Evolutionary conservation across 1,140 invertebrate species (phyloP).

Genomic region (Teleogryllus occipitalis): DNA sequence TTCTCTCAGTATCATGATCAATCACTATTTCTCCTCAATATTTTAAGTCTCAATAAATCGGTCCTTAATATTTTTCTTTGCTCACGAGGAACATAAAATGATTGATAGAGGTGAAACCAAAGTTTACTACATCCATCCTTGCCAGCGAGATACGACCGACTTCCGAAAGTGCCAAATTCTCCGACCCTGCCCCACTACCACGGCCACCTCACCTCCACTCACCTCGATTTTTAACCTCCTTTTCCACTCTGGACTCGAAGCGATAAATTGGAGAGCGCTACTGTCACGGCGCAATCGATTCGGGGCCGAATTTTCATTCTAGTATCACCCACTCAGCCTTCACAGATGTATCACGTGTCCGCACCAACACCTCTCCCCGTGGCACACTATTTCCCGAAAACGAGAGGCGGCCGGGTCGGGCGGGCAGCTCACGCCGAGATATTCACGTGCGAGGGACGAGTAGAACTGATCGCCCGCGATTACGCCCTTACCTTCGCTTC

Average conservation of each 20-base stretch:
- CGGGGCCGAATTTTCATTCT: background rate
- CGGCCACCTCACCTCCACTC: background rate
- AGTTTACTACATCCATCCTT: background rate
- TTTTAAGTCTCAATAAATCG: too few species aligned
- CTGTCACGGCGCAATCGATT: background rate
- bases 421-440: too few species aligned
- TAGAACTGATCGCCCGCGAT: background rate
- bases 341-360: background rate
- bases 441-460: background rate
- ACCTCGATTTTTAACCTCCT: background rate
- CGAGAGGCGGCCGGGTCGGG: too few species aligned
- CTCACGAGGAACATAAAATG: too few species aligned
- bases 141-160: background rate
- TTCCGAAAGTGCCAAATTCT: background rate
- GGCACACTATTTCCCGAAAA: too few species aligned
- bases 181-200: background rate
- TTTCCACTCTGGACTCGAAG: background rate
- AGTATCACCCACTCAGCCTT: background rate
- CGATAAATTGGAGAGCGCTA: background rate
- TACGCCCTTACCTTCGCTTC: background rate
- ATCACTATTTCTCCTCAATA: too few species aligned
- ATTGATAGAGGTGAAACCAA: background rate
- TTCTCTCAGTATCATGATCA: too few species aligned
- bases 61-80: too few species aligned
- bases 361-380: background rate